These are phyloP conservation scores for Mamestra configurata DNA, from an alignment of 1,140 invertebrate species.

Conservation along the genomic window DNA sequence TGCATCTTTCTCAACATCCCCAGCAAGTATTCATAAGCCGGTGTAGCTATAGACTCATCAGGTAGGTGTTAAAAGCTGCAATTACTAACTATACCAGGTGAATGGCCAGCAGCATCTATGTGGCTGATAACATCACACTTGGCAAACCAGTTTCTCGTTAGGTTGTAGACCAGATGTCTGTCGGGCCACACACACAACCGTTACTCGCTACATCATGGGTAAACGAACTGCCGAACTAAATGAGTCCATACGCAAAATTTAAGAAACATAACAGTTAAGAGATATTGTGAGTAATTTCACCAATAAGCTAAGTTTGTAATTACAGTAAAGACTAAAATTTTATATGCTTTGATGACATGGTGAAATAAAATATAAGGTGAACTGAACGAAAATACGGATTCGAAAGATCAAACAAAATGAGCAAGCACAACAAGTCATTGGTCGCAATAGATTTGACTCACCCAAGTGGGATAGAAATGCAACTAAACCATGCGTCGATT, in stretches of 20 bases:
- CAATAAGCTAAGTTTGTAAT: too few species aligned
- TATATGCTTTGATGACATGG: too few species aligned
- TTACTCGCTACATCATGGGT: slow-evolving; percentile 3
- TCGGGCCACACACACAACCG: slow-evolving; percentile 19
- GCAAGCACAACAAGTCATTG: background rate
- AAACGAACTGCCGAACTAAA: background rate
- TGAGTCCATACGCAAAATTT: background rate
- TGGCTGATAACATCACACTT: slow-evolving; percentile 6
- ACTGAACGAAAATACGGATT: background rate
- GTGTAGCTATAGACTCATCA: background rate
- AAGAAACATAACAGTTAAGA: background rate
- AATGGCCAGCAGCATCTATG: slow-evolving; percentile 21
- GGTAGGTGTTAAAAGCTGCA: background rate
- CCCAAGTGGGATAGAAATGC: background rate
- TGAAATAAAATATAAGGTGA: too few species aligned
- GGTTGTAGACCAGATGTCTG: slow-evolving; percentile 27
- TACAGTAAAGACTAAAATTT: too few species aligned
- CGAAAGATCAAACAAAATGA: background rate
- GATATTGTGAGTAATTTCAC: background rate
- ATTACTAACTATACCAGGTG: slow-evolving; percentile 10
- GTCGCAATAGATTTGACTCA: background rate
- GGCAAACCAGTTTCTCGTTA: background rate
- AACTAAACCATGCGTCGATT: background rate
- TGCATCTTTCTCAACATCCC: too few species aligned
- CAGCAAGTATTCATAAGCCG: background rate